Percentiles rank a stretch among this genome's conserved stretches.
phyloP scores from a whole-genome alignment of 2,888 invertebrate genomes.

The Hirtodrosophila alboralis region DNA sequence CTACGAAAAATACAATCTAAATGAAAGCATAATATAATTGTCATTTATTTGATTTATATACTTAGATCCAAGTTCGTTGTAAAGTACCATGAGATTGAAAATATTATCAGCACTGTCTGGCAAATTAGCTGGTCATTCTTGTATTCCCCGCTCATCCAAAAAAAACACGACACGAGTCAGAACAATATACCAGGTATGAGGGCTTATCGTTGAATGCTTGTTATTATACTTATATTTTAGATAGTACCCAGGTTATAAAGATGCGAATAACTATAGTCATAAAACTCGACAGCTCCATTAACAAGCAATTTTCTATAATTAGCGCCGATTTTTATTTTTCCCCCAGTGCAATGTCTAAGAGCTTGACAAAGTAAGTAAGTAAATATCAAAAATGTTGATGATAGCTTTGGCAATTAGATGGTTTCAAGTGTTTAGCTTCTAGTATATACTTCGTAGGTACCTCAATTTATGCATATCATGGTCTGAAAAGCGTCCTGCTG shows the following conservation, averaged over 20 bases:
- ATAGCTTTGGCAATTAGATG: too few species aligned
- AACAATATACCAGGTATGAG: too few species aligned
- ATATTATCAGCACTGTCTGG: conserved; percentile 13
- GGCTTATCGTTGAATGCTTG: conserved; percentile 30
- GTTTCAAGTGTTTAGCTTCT: neutral
- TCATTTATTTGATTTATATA: too few species aligned
- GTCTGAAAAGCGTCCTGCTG: neutral
- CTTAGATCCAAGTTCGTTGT: neutral
- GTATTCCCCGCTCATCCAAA: neutral
- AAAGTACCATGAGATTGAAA: conserved; percentile 31
- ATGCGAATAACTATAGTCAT: conserved; percentile 26
- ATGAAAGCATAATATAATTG: too few species aligned
- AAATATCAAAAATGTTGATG: too few species aligned
- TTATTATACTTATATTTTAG: conserved; percentile 7
- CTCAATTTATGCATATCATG: conserved; percentile 6
- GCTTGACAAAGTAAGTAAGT: too few species aligned
- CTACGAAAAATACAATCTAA: too few species aligned
- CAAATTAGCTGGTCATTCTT: conserved; percentile 16
- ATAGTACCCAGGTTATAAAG: conserved; percentile 47
- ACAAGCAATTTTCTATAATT: conserved; percentile 66
- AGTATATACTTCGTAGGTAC: conserved; percentile 2
- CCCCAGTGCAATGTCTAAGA: too few species aligned
- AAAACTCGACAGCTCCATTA: conserved; percentile 53
- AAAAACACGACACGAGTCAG: neutral
- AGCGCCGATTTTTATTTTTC: conserved; percentile 46